phyloP scores from a whole-genome alignment of 2,113 vertebrate species.

The Myotis yumanensis region DNA sequence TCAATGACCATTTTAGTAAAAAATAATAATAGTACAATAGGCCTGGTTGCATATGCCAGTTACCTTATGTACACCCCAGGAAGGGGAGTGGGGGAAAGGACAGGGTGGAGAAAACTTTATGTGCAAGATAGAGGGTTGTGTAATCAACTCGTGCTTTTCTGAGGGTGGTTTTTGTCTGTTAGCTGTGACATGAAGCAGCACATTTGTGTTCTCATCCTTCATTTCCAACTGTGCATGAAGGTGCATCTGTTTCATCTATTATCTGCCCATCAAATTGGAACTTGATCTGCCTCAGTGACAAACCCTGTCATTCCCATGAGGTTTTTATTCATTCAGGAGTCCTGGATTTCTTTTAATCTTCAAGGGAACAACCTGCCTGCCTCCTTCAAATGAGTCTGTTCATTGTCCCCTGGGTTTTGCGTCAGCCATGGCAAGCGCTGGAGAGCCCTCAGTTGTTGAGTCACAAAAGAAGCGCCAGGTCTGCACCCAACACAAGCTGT shows the following conservation, averaged over 20 bases:
- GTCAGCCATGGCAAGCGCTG: fast-evolving
- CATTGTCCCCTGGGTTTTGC: not conserved
- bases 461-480: not conserved
- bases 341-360: not conserved
- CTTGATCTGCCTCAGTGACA: not conserved
- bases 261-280: not conserved
- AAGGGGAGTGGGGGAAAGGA: not conserved
- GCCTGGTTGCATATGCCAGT: not conserved
- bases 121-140: not conserved
- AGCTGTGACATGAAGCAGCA: not conserved
- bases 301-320: not conserved
- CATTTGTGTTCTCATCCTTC: not conserved
- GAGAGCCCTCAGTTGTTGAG: no score
- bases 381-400: not conserved
- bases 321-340: not conserved
- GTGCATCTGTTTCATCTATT: not conserved
- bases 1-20: not conserved
- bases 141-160: not conserved
- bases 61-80: not conserved
- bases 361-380: not conserved
- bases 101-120: not conserved
- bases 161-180: not conserved
- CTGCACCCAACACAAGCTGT: no score
- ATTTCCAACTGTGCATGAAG: not conserved
- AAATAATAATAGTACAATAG: not conserved